Evolutionary conservation across 2,113 vertebrate species (phyloP), one percentile per base, ranked within the genome.

Genomic region (Ailurus styani): DNA sequence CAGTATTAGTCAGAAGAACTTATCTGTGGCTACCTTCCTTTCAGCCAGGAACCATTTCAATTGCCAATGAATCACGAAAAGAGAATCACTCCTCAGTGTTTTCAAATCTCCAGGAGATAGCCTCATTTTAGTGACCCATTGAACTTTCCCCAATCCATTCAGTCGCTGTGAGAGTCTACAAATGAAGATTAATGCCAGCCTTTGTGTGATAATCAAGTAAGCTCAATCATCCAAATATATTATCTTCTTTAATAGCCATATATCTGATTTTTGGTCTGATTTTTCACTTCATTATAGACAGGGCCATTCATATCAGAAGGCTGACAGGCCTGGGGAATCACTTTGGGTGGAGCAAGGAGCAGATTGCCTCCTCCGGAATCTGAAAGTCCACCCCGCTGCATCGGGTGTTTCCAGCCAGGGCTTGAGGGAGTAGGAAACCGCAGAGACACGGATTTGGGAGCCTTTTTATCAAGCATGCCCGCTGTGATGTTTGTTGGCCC

Each of bases 61-160:
- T 72, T 34, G 60, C 57, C 91, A 83, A 1, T 83, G 73, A 94
- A 87, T 90, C 84, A 50, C 64, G 52, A 85, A 93, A 81, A 55
- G n/a, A 47, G 91, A 91, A 91, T 40, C 45, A n/a, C 12, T 83
- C 66, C 68, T 37, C n/a, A 0, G 3, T 72, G 89, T 68, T 89
- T 72, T 86, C 37, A 15, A 88, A 79, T 72, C 47, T 87, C 83
- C n/a, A 55, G 55, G 54, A 72, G 57, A 21, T 17, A 2, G 29
- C 9, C 73, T 27, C 4, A 14, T 52, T 82, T 42, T n/a, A 82
- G 20, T 40, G 72, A 75, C 3, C 17, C 45, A 15, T 1, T 47
- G 25, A 70, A 50, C 42, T 14, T 47, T 7, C 23, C 34, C 27
- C 40, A n/a, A 10, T 4, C 23, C 13, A 13, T 14, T 37, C 45